Conservation (phyloP, 2,797 vertebrate genomes). For the Pangasius djambal region DNA sequence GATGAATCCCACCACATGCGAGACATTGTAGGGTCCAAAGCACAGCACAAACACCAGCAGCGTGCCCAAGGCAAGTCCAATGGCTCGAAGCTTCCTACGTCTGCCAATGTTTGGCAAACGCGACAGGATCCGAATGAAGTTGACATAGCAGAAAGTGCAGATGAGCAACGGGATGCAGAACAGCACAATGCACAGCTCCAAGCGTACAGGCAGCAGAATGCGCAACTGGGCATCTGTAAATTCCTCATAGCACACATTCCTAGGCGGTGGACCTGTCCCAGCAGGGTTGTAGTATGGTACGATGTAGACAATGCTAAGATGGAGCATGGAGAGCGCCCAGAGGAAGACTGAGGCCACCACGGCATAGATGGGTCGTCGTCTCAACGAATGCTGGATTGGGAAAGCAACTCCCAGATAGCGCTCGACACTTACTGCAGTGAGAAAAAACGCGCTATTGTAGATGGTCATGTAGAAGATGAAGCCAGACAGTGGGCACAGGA, state of each 20-base stretch:
- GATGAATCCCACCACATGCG: conserved; percentile 82
- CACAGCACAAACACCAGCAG: conserved; percentile 86
- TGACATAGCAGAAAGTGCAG: conserved; percentile 86
- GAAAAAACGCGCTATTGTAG: conserved; percentile 82
- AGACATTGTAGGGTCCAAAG: conserved; percentile 88
- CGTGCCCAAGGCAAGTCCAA: conserved; percentile 84
- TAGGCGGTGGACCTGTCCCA: not conserved
- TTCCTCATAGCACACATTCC: conserved; percentile 77
- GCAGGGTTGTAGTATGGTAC: conserved; percentile 66
- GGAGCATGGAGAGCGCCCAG: conserved; percentile 72
- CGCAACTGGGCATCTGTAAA: conserved; percentile 74
- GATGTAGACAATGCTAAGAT: conserved; percentile 80
- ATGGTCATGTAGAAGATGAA: conserved; percentile 85
- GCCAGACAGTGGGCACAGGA: conserved; percentile 77
- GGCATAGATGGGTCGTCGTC: conserved; percentile 75
- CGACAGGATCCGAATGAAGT: conserved; percentile 82
- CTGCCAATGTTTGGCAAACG: conserved; percentile 77
- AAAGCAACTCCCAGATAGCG: conserved; percentile 82
- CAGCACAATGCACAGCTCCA: conserved; percentile 85
- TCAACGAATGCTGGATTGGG: conserved; percentile 78
- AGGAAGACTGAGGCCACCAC: conserved; percentile 76
- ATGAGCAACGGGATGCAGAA: conserved; percentile 85
- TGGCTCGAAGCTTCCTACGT: conserved; percentile 77
- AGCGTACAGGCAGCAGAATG: conserved; percentile 80
- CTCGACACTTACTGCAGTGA: conserved; percentile 81